Evolutionary conservation across 2,888 invertebrate genomes (phyloP).

Genomic region (Hofmannophila pseudospretella): DNA sequence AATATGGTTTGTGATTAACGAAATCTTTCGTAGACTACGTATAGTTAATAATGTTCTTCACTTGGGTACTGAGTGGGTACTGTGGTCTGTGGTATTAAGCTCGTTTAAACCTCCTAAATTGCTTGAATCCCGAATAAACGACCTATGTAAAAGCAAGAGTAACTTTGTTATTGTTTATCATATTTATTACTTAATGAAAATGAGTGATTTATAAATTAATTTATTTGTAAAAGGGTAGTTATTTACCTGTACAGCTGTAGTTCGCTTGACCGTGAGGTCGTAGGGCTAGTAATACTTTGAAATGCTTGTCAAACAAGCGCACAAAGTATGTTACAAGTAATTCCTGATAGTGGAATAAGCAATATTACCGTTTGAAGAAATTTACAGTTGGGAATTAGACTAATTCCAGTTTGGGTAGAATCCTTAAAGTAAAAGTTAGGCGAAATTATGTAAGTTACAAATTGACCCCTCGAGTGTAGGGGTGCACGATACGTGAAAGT

Average conservation of each 20-base stretch:
- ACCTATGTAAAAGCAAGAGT: slow-evolving; percentile 44
- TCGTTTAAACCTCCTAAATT: slow-evolving; percentile 14
- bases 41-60: background rate
- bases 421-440: slow-evolving; percentile 3
- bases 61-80: background rate
- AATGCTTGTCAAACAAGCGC: slow-evolving; percentile 72
- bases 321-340: slow-evolving; percentile 48
- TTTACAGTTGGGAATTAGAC: slow-evolving; percentile 4
- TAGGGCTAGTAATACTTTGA: slow-evolving; percentile 12
- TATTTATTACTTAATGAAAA: slow-evolving; percentile 64
- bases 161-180: slow-evolving; percentile 55
- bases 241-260: slow-evolving; percentile 38
- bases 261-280: slow-evolving; percentile 6
- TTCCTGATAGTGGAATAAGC: slow-evolving; percentile 54
- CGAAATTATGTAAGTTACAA: slow-evolving; percentile 10
- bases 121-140: slow-evolving; percentile 11
- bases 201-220: slow-evolving; percentile 64
- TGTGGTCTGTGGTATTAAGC: background rate
- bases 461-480: slow-evolving; percentile 1
- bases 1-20: background rate
- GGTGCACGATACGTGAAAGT: slow-evolving; percentile 7
- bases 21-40: background rate
- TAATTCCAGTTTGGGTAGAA: background rate
- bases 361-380: slow-evolving; percentile 24
- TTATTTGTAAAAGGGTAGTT: slow-evolving; percentile 65